Conservation (phyloP, 2,797 vertebrate genomes). For the Odontamblyopus lacepedii region DNA sequence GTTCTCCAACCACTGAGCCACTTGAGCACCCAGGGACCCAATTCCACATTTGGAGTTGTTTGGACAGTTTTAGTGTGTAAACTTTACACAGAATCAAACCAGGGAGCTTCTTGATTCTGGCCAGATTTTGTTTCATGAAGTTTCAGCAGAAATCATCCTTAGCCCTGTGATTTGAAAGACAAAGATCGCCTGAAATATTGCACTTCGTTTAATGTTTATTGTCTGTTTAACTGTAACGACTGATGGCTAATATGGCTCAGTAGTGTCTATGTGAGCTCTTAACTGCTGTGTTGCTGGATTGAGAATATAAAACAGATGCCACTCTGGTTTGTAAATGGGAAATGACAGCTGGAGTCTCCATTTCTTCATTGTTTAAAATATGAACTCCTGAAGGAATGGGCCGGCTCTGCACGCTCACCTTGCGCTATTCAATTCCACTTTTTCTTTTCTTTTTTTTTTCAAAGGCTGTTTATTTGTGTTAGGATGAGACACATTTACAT, state of each 20-base stretch:
- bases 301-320: slow-evolving; percentile 36
- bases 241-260: slow-evolving; percentile 5
- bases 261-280: background rate
- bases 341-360: slow-evolving; percentile 52
- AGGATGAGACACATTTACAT: slow-evolving; percentile 73
- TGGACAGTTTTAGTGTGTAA: no score
- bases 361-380: slow-evolving; percentile 36
- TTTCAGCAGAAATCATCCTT: background rate
- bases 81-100: no score
- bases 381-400: slow-evolving; percentile 29
- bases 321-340: slow-evolving; percentile 32
- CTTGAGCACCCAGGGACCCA: no score
- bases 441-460: slow-evolving; percentile 22
- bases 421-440: slow-evolving; percentile 39
- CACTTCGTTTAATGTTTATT: slow-evolving; percentile 1
- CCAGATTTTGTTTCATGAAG: background rate
- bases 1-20: no score
- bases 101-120: no score
- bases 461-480: slow-evolving; percentile 64
- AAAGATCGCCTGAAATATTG: background rate
- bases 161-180: background rate
- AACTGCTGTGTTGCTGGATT: slow-evolving; percentile 20
- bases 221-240: background rate
- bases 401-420: slow-evolving; percentile 40
- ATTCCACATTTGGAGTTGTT: no score